A percentile compares a stretch with the other conserved stretches of the same genome.
Conservation (phyloP, 2,113 vertebrate species). For the Ciconia boyciana region DNA sequence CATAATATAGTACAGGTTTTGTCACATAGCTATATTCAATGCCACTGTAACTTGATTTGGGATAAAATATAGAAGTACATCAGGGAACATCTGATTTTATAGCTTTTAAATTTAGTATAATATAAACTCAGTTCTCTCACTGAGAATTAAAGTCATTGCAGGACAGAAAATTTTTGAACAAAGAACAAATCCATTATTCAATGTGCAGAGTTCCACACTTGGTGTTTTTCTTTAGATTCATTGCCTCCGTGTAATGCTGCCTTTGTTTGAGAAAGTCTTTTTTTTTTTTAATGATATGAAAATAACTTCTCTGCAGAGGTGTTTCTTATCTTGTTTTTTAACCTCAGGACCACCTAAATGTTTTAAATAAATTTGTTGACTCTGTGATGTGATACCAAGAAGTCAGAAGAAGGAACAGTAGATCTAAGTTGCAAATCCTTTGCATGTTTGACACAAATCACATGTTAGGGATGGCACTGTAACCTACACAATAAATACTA, state of each 20-base stretch:
- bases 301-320: not conserved
- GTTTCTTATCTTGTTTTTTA: not conserved
- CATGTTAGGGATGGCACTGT: not conserved
- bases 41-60: not conserved
- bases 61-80: not conserved
- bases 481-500: not conserved
- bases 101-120: constrained; percentile 15
- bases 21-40: not conserved
- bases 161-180: not conserved
- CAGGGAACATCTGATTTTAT: constrained; percentile 24
- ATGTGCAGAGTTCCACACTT: not conserved
- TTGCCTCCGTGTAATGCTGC: not conserved
- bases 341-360: not conserved
- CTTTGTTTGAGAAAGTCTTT: not conserved
- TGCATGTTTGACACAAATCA: not conserved
- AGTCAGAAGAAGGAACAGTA: not conserved
- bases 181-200: constrained; percentile 1
- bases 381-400: not conserved
- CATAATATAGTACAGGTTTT: not conserved
- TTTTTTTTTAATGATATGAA: not conserved
- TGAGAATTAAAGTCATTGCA: not conserved
- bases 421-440: not conserved
- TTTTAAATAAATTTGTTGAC: not conserved
- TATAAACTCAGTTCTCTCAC: not conserved
- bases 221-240: not conserved